Percentiles rank a stretch among this genome's conserved stretches.
phyloP scores from a whole-genome alignment of 2,797 vertebrate genomes.

The Dallia pectoralis region DNA sequence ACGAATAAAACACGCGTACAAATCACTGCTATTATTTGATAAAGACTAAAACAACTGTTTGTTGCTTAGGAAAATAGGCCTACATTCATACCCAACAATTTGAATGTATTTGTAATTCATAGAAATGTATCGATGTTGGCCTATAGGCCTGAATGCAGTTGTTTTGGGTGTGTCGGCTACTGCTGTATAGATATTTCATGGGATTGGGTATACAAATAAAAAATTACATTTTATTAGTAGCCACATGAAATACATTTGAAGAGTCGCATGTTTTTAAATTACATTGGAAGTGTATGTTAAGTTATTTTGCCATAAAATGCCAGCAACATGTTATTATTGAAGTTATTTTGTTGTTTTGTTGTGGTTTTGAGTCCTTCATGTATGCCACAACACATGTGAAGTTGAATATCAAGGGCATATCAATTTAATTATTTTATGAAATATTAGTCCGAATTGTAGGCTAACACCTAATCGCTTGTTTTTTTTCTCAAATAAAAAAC shows the following conservation, averaged over 20 bases:
- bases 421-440: not conserved
- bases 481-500: not conserved
- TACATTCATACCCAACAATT: not conserved
- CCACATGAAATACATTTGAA: not conserved
- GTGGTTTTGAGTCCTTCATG: not conserved
- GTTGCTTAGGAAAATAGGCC: not conserved
- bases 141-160: not conserved
- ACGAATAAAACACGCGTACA: not conserved
- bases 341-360: not conserved
- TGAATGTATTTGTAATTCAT: not conserved
- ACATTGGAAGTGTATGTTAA: not conserved
- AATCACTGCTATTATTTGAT: not conserved
- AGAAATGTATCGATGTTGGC: not conserved
- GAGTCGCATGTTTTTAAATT: not conserved
- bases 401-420: not conserved
- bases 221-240: not conserved
- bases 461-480: not conserved
- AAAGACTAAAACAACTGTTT: not conserved
- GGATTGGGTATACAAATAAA: not conserved
- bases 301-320: not conserved
- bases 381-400: not conserved
- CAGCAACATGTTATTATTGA: not conserved
- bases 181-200: not conserved
- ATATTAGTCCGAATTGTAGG: not conserved
- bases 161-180: not conserved